These are phyloP conservation scores for Ormyrus nitidulus DNA, from an alignment of 2,888 invertebrate species.

Conservation along the genomic window DNA sequence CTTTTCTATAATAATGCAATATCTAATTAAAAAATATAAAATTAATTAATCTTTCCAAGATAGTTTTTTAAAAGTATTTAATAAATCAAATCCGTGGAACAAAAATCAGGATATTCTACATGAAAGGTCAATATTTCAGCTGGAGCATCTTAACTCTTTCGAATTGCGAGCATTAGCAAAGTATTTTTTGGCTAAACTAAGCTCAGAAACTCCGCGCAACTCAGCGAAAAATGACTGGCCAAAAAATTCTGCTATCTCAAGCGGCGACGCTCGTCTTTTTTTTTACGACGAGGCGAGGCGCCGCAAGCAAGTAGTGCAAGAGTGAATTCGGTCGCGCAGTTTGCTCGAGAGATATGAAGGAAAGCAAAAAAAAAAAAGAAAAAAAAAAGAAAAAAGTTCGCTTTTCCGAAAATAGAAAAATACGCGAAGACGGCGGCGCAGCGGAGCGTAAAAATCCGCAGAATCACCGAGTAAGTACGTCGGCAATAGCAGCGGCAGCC, in stretches of 20 bases:
- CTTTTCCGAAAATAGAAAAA: constrained; percentile 13
- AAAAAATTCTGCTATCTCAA: constrained; percentile 43
- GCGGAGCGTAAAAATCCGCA: constrained; percentile 3
- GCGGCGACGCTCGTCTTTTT: constrained; percentile 13
- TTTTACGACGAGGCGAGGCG: not conserved
- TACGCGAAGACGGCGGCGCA: not conserved
- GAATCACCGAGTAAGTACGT: not conserved
- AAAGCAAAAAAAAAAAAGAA: not conserved
- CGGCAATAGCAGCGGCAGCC: not conserved
- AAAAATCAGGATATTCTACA: no score
- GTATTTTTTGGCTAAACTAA: constrained; percentile 47
- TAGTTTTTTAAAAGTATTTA: not conserved
- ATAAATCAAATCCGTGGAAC: not conserved
- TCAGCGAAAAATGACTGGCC: constrained; percentile 45
- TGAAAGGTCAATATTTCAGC: not conserved
- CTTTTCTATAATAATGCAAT: no score
- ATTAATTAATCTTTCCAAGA: no score
- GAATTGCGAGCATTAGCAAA: constrained; percentile 32
- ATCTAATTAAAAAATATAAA: no score
- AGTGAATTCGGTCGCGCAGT: no score
- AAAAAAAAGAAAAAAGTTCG: constrained; percentile 3
- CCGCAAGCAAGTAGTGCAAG: not conserved
- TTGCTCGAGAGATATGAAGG: not conserved
- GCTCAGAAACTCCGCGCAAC: not conserved
- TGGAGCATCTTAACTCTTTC: constrained; percentile 7